A percentile compares a stretch with the other conserved stretches of the same genome.
These are phyloP conservation scores for Engystomops pustulosus DNA, from an alignment of 2,113 vertebrate species.

Conservation along the genomic window DNA sequence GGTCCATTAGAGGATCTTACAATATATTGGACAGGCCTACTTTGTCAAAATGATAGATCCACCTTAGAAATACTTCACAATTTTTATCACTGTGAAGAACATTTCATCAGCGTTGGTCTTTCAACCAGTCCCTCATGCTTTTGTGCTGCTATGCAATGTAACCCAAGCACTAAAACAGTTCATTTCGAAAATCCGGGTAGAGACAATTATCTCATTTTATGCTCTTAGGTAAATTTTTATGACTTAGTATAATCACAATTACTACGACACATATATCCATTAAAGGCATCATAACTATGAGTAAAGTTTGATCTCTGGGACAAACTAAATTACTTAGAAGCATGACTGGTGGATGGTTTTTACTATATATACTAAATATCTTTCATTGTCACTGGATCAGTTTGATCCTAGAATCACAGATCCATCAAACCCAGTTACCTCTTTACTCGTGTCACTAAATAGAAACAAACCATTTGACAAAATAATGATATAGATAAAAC, in stretches of 20 bases:
- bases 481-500: too few relatives aligned
- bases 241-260: background rate
- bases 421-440: background rate
- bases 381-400: background rate
- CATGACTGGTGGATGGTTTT: background rate
- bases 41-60: background rate
- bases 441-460: background rate
- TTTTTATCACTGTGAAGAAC: background rate
- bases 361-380: background rate
- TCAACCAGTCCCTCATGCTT: too few relatives aligned
- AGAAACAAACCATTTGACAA: too few relatives aligned
- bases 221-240: background rate
- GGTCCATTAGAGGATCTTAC: too few relatives aligned
- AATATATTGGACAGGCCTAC: background rate
- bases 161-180: too few relatives aligned
- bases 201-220: background rate
- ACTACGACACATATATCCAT: background rate
- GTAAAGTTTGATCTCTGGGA: background rate
- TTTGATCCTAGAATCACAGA: background rate
- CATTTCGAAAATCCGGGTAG: too few relatives aligned
- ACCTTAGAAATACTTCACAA: too few relatives aligned
- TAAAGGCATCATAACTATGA: background rate
- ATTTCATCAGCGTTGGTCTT: background rate
- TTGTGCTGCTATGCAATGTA: background rate
- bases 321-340: background rate